Conservation (phyloP, 2,797 vertebrate species). For the Centroberyx gerrardi region DNA sequence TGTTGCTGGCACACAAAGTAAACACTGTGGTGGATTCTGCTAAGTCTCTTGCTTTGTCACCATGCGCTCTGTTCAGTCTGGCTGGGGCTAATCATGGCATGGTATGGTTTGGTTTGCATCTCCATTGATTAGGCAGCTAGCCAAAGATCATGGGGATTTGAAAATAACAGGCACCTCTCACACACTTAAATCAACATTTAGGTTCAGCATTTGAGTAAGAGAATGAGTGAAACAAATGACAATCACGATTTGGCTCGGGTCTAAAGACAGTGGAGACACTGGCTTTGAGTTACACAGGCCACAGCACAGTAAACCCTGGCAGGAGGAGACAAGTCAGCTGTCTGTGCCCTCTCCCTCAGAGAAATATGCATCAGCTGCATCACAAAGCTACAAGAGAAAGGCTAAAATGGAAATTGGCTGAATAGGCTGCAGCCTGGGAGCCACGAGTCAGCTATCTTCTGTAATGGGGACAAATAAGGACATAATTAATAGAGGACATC, state of each 20-base stretch:
- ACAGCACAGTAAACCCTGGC: background rate
- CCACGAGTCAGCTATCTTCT: constrained; percentile 4
- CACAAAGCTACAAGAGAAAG: background rate
- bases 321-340: background rate
- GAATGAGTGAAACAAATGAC: background rate
- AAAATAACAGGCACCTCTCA: background rate
- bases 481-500: constrained; percentile 17
- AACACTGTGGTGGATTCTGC: background rate
- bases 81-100: background rate
- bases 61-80: background rate
- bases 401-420: background rate
- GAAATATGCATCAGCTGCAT: background rate
- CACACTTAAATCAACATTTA: background rate
- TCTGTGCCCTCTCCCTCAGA: background rate
- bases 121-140: background rate
- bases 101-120: background rate
- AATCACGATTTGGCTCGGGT: background rate
- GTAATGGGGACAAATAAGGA: constrained; percentile 15
- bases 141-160: background rate
- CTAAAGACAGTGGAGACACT: background rate
- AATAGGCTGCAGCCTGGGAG: background rate
- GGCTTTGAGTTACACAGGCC: constrained; percentile 1
- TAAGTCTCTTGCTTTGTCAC: background rate
- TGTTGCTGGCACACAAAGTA: too few species aligned
- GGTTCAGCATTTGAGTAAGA: background rate